Evolutionary conservation across 1,140 invertebrate species (phyloP).

Genomic region (Hormaphis cornu): DNA sequence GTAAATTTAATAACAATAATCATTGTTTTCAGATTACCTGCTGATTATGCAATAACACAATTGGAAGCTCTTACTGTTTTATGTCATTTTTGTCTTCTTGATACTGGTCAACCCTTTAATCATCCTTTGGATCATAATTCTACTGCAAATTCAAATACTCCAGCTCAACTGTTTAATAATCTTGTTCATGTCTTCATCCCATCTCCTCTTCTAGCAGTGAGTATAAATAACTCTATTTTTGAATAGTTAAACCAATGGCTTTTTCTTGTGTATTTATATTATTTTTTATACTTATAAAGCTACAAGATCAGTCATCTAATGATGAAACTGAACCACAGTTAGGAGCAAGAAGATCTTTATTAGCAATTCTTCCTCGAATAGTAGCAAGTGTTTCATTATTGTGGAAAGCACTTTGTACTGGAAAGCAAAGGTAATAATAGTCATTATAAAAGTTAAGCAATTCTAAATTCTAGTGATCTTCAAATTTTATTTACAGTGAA

Average conservation of each 20-base stretch:
- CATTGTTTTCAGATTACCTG: constrained; percentile 45
- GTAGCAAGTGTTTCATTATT: constrained; percentile 66
- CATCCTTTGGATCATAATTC: constrained; percentile 46
- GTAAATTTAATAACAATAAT: not conserved
- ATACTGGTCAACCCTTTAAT: constrained; percentile 56
- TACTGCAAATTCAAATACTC: constrained; percentile 43
- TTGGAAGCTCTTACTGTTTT: constrained; percentile 74
- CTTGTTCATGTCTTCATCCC: constrained; percentile 68
- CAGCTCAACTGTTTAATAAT: constrained; percentile 64
- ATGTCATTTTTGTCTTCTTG: constrained; percentile 75
- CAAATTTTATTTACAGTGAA: constrained; percentile 1
- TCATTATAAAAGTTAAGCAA: not conserved
- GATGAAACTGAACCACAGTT: constrained; percentile 36
- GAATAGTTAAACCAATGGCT: constrained; percentile 37
- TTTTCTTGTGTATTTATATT: not conserved
- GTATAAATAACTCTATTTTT: constrained; percentile 31
- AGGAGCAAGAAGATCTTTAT: constrained; percentile 56
- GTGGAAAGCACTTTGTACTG: constrained; percentile 61
- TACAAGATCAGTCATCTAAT: constrained; percentile 33
- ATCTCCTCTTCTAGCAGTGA: constrained; percentile 45
- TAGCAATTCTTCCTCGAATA: constrained; percentile 71
- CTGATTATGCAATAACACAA: constrained; percentile 71
- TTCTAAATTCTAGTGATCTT: not conserved
- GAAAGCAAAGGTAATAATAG: constrained; percentile 45
- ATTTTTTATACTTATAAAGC: not conserved